phyloP scores from a whole-genome alignment of 1,140 invertebrate genomes.

The Drosophila truncata region DNA sequence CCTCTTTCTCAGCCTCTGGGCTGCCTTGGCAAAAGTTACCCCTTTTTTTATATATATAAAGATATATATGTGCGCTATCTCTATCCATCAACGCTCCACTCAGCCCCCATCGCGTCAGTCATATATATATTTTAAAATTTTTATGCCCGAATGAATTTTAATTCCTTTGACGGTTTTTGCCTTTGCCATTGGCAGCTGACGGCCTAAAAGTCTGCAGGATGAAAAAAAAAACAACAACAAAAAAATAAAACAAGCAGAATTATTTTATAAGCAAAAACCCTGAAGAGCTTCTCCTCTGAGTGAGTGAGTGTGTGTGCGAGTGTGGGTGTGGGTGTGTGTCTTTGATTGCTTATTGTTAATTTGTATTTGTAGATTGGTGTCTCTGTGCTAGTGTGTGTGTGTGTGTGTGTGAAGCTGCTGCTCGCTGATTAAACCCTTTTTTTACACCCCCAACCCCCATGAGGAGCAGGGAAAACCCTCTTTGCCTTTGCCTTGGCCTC shows the following conservation, averaged over 20 bases:
- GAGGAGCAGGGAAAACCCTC: slow-evolving; percentile 22
- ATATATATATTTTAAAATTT: slow-evolving; percentile 82
- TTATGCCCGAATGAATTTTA: slow-evolving; percentile 83
- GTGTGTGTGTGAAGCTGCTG: slow-evolving; percentile 52
- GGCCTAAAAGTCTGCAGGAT: slow-evolving; percentile 65
- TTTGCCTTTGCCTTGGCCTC: slow-evolving; percentile 16
- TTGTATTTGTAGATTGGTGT: slow-evolving; percentile 79
- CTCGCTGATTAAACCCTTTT: slow-evolving; percentile 82
- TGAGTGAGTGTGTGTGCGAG: slow-evolving; percentile 6
- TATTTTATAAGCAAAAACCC: slow-evolving; percentile 41
- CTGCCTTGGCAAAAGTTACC: slow-evolving; percentile 69
- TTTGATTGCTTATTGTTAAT: slow-evolving; percentile 84
- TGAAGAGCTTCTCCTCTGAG: slow-evolving; percentile 30
- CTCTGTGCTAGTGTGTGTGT: slow-evolving; percentile 35
- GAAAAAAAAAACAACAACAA: slow-evolving; percentile 23
- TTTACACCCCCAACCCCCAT: slow-evolving; percentile 48
- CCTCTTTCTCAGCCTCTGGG: background rate
- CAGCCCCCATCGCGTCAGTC: slow-evolving; percentile 1
- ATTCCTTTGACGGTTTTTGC: slow-evolving; percentile 80
- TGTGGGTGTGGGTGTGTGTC: slow-evolving; percentile 48
- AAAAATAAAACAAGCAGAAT: slow-evolving; percentile 23
- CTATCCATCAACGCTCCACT: slow-evolving; percentile 42
- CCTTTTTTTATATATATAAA: slow-evolving; percentile 51
- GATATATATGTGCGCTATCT: slow-evolving; percentile 49
- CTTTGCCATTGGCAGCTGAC: slow-evolving; percentile 76